Evolutionary conservation across 1,140 invertebrate genomes (phyloP).

Genomic region (Drosophila punjabiensis): DNA sequence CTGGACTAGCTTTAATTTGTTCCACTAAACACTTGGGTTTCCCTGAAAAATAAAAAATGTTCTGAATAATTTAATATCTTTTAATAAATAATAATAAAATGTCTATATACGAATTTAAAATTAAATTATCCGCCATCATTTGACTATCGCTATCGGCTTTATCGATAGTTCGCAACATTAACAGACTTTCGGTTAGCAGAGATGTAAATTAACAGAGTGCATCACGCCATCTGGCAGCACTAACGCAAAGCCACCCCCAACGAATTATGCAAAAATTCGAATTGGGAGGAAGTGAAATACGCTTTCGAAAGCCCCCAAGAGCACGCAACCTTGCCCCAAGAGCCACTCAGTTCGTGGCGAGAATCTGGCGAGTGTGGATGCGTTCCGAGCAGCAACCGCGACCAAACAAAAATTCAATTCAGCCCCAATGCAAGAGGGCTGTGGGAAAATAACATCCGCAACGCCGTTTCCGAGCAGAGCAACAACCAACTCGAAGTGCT

Average conservation of each 20-base stretch:
- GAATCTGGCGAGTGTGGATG: conserved; percentile 73
- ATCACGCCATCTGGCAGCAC: conserved; percentile 8
- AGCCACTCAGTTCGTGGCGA: conserved; percentile 67
- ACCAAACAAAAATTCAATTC: conserved; percentile 36
- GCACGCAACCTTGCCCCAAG: conserved; percentile 14
- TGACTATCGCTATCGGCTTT: background rate
- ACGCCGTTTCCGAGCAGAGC: conserved; percentile 15
- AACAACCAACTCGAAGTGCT: conserved; percentile 30
- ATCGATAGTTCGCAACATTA: conserved; percentile 12
- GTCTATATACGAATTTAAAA: background rate
- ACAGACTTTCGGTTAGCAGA: background rate
- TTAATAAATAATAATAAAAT: too few relatives aligned
- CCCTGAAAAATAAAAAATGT: background rate
- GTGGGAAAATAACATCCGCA: conserved; percentile 26
- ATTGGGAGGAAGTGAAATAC: background rate
- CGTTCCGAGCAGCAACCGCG: conserved; percentile 49
- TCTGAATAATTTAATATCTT: background rate
- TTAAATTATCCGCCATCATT: background rate
- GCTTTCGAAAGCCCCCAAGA: conserved; percentile 21
- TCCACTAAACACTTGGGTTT: background rate
- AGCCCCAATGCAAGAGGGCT: conserved; percentile 43
- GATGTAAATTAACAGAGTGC: conserved; percentile 3
- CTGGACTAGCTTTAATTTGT: background rate
- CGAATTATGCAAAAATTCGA: background rate
- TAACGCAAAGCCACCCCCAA: too few relatives aligned